These are phyloP conservation scores for Zaprionus davidi DNA, from an alignment of 1,140 invertebrate genomes.

Conservation along the genomic window DNA sequence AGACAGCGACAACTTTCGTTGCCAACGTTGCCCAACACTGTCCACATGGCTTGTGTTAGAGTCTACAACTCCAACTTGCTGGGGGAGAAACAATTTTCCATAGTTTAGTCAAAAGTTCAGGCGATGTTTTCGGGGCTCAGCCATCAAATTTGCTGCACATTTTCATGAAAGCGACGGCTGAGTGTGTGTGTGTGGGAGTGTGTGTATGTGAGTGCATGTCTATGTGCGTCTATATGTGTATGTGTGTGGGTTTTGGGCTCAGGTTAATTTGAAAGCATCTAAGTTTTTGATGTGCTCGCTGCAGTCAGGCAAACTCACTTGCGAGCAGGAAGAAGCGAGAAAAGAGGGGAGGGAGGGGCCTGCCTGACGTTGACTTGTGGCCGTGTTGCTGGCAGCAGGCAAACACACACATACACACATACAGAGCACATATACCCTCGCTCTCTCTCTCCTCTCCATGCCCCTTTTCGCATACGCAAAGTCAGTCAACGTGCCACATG, in stretches of 20 bases:
- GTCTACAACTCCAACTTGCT: not conserved
- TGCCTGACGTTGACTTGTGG: constrained; percentile 67
- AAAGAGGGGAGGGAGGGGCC: not conserved
- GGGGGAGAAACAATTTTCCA: constrained; percentile 14
- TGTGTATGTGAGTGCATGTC: not conserved
- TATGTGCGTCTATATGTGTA: not conserved
- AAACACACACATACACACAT: constrained; percentile 33
- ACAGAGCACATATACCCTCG: constrained; percentile 6
- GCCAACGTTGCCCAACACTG: constrained; percentile 3
- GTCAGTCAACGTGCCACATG: constrained; percentile 67
- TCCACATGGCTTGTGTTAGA: not conserved
- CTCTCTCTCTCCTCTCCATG: constrained; percentile 7
- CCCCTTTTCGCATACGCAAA: constrained; percentile 2
- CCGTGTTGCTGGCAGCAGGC: constrained; percentile 45
- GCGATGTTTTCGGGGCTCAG: constrained; percentile 9
- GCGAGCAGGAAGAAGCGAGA: not conserved
- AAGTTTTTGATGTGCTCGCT: constrained; percentile 71
- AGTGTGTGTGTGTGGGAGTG: not conserved
- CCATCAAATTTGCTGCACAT: constrained; percentile 31
- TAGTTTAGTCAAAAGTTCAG: constrained; percentile 30
- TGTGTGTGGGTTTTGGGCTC: constrained; percentile 33
- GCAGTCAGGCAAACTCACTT: constrained; percentile 4
- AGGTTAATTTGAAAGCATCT: constrained; percentile 77
- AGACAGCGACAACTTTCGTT: not conserved
- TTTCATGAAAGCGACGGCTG: constrained; percentile 13